A percentile compares a stretch with the other conserved stretches of the same genome.
Conservation (phyloP, 2,888 invertebrate genomes). For the Protodeltote pygarga region DNA sequence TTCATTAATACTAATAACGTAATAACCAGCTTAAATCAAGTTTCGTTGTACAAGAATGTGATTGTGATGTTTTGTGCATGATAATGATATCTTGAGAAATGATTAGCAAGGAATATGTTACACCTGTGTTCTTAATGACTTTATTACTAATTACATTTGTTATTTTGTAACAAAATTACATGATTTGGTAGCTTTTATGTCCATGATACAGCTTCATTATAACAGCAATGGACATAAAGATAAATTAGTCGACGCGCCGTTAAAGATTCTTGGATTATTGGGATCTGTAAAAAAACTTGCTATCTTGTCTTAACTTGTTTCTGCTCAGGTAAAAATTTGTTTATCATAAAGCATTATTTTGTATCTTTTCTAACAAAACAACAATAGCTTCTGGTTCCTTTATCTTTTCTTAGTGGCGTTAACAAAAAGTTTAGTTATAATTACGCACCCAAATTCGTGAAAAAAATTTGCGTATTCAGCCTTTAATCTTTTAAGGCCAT, state of each 20-base stretch:
- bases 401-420: conserved; percentile 11
- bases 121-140: not conserved
- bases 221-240: conserved; percentile 16
- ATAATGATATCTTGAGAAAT: conserved; percentile 15
- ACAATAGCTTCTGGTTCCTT: conserved; percentile 32
- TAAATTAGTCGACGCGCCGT: conserved; percentile 20
- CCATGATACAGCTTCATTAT: conserved; percentile 11
- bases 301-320: conserved; percentile 58
- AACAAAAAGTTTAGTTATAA: conserved; percentile 9
- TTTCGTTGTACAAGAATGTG: conserved; percentile 12
- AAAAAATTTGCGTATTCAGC: conserved; percentile 25
- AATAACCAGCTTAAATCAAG: conserved; percentile 10
- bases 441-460: conserved; percentile 18
- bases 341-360: conserved; percentile 45
- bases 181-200: conserved; percentile 1
- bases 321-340: conserved; percentile 59
- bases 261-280: conserved; percentile 11
- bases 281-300: conserved; percentile 12
- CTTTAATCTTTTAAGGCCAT: conserved; percentile 3
- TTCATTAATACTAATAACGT: conserved; percentile 16
- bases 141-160: conserved; percentile 2
- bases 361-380: conserved; percentile 32
- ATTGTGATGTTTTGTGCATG: conserved; percentile 14
- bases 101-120: not conserved
- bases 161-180: conserved; percentile 1